Evolutionary conservation across 2,888 invertebrate species (phyloP).

Genomic region (Cecidostiba fungosa): DNA sequence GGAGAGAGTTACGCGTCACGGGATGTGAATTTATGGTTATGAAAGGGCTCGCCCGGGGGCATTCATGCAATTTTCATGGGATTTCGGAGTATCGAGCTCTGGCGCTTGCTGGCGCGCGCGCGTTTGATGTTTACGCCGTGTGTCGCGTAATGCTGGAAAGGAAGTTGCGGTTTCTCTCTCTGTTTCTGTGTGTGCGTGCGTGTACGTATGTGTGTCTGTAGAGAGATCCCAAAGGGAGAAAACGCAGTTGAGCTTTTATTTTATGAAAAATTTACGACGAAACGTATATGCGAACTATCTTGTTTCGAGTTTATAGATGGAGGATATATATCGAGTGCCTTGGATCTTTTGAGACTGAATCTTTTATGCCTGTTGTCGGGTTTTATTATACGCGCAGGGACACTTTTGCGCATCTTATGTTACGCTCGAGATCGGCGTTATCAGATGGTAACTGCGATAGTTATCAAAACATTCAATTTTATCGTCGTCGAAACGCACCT

Average conservation of each 20-base stretch:
- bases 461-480: no score
- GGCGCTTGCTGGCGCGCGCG: no score
- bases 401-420: neutral
- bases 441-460: no score
- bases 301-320: neutral
- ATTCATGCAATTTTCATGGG: neutral
- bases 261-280: slow-evolving; percentile 9
- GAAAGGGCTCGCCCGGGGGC: neutral
- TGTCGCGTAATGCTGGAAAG: neutral
- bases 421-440: neutral
- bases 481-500: no score
- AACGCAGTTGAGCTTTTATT: slow-evolving; percentile 7
- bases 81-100: slow-evolving; percentile 2
- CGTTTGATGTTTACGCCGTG: slow-evolving; percentile 7
- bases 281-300: neutral
- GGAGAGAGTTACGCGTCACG: neutral
- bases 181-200: neutral
- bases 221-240: neutral
- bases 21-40: slow-evolving; percentile 23
- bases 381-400: neutral
- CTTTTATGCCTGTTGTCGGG: neutral
- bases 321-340: slow-evolving; percentile 5
- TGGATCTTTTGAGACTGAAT: neutral
- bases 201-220: neutral
- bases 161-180: slow-evolving; percentile 7